Base-by-base conservation (phyloP, 2,797 vertebrate genomes). In the Fistularia commersonii region DNA sequence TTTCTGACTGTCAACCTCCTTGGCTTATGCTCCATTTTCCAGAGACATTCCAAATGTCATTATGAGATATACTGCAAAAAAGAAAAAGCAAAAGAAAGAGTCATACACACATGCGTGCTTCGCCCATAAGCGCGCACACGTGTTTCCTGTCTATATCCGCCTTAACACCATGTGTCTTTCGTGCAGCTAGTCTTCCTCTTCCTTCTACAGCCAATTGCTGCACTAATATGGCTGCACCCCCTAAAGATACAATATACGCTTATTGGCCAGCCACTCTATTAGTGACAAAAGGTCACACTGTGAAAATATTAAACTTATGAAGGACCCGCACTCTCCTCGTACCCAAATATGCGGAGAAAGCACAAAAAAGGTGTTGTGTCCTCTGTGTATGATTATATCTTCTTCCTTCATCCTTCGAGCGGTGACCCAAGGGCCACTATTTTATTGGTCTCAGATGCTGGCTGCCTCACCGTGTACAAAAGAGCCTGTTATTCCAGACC, bases 381-480 rank as follows among this genome's bases (percentile, higher is more conserved):
- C 85, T 86, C 77, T 82, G 83, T 87, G 88, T 90, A 82, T 91
- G 90, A 92, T 91, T 91, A 91, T 90, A 91, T 91, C 91, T 90
- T 88, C 88, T 84, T 79, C 87, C 89, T 85, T 88, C 87, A 89
- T 90, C 88, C 89, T 90, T 68, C 69, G 39, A 86, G 85, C 86
- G 55, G 74, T 90, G 90, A 91, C 91, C 90, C 86, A 79, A 82
- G 82, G 90, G 88, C 87, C 85, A 87, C 81, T 78, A 65, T 85
- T 87, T 91, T 92, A 92, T 92, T 92, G 90, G 89, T 89, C 89
- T 91, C 91, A 90, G 89, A 91, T 91, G 90, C 89, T 74, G 85
- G 64, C 88, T 76, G 87, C 85, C 88, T 86, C 85, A 87, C 83
- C 88, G 86, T 87, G 88, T 91, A 92, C 91, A 91, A 91, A 92